Evolutionary conservation across 92 coral and sea anemone genomes (phyloP), one percentile per base, ranked within the genome.

Genomic region (Porites evermanni): DNA sequence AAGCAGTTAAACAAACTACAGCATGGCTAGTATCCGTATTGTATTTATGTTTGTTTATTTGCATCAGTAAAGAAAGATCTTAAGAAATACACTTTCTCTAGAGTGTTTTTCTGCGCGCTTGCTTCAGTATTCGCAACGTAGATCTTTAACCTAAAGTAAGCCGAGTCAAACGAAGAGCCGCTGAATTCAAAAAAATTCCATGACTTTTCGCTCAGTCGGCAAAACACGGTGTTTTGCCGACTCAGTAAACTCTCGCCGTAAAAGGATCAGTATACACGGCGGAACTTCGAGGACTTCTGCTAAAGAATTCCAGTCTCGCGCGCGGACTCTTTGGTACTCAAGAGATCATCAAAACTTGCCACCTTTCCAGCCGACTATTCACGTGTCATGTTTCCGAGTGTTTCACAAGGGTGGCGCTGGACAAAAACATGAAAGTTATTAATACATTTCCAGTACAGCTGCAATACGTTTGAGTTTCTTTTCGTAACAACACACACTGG

Each of bases 231-330:
- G 77, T 70, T 81, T 53, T 19, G 53, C 20, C 0, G 24, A 50
- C 60, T 38, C 32, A 38, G 47, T 38, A 56, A 3, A 8, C 61
- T 56, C 61, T 11, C 13, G 5, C 23, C 23, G 23, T 29, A 8
- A 52, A 24, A 81, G 59, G 44, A 56, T 68, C 69, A 79, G 67
- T 38, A 38, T 38, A 65, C 12, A 54, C 86, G 86, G 69, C 78
- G 86, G 86, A 81, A 81, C 86, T 38, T 32, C n/a, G 13, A 32
- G 17, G 6, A 38, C 47, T 38, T 38, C 47, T 38, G 17, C 81
- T 32, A 72, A 81, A 81, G 19, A 81, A 81, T 81, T 70, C 51
- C 86, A 72, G 11, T 14, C 86, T 59, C 51, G 86, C 47, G 86
- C 69, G 78, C 78, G 86, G 70, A 14, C 38, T 23, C 78, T 38